phyloP scores from a whole-genome alignment of 2,113 vertebrate genomes.

The Apodemus sylvaticus region DNA sequence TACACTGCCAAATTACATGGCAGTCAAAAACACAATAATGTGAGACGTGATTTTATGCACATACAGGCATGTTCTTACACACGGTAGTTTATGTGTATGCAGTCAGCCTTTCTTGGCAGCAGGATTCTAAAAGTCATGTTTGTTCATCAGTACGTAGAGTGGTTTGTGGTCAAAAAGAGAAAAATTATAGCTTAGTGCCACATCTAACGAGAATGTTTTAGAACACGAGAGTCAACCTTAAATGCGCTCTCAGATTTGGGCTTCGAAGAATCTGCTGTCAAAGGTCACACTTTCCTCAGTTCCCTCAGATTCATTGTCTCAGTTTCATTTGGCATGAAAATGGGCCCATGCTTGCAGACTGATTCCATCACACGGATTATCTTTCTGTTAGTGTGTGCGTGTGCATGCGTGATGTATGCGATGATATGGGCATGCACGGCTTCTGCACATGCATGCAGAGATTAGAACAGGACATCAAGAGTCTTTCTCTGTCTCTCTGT shows the following conservation, averaged over 20 bases:
- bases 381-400: not conserved
- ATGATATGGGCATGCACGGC: not conserved
- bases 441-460: not conserved
- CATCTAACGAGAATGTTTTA: not conserved
- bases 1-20: not conserved
- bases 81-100: not conserved
- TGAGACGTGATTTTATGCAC: not conserved
- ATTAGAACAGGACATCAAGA: not conserved
- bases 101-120: not conserved
- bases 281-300: not conserved
- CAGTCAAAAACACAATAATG: not conserved
- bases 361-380: not conserved
- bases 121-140: not conserved
- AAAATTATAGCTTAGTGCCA: not conserved
- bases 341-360: not conserved
- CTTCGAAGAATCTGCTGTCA: not conserved
- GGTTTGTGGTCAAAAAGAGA: not conserved
- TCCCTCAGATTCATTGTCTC: not conserved
- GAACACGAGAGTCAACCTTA: not conserved
- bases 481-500: not conserved
- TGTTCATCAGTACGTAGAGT: not conserved
- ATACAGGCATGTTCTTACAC: not conserved
- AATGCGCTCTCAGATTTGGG: not conserved
- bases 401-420: rapidly evolving
- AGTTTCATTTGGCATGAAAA: not conserved